Evolutionary conservation across 2,888 invertebrate genomes (phyloP).

Genomic region (Prosopocoilus inquinatus): DNA sequence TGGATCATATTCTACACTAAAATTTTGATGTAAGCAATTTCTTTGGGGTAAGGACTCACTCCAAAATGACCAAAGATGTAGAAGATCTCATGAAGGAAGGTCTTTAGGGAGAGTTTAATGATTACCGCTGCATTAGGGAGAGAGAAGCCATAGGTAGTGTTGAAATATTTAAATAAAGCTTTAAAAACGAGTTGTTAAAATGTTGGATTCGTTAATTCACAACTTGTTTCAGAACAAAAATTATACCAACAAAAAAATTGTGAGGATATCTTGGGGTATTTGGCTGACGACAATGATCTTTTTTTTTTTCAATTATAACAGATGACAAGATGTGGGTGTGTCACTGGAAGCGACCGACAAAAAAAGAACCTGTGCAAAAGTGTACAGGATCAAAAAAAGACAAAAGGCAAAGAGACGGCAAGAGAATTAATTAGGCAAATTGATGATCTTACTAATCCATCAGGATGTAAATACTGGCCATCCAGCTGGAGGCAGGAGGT

Average conservation of each 20-base stretch:
- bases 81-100: not conserved
- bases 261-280: not conserved
- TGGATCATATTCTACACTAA: too few species aligned
- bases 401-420: not conserved
- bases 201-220: too few species aligned
- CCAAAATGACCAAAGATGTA: not conserved
- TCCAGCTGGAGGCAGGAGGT: too few species aligned
- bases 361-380: too few species aligned
- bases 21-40: not conserved
- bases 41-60: not conserved
- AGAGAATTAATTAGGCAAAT: too few species aligned
- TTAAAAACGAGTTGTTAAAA: not conserved
- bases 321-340: not conserved
- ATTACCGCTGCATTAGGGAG: not conserved
- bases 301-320: too few species aligned
- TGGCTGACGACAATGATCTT: too few species aligned
- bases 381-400: not conserved
- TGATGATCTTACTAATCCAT: too few species aligned
- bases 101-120: not conserved
- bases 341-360: not conserved
- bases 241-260: not conserved
- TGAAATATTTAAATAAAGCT: too few species aligned
- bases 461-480: too few species aligned
- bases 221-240: too few species aligned
- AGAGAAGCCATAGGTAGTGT: too few species aligned